Evolutionary conservation across 2,797 vertebrate genomes (phyloP).

Genomic region (Alauda arvensis): DNA sequence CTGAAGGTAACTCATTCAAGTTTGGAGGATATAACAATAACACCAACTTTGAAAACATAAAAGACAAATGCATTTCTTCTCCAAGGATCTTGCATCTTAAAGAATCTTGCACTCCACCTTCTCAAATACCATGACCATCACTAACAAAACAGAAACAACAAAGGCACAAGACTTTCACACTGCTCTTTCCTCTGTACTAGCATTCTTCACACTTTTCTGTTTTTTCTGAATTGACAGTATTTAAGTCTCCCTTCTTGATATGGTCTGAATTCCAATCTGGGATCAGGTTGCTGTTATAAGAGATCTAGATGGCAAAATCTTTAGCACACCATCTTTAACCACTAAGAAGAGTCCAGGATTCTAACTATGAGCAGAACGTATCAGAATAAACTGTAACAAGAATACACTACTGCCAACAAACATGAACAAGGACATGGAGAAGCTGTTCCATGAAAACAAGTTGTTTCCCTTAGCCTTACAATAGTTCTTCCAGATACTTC

Average conservation of each 20-base stretch:
- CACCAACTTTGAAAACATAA: neutral
- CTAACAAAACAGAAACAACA: neutral
- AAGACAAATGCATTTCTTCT: neutral
- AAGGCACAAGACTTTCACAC: neutral
- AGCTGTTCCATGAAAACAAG: neutral
- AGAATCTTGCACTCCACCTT: neutral
- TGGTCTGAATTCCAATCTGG: neutral
- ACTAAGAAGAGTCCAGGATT: neutral
- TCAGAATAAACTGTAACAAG: neutral
- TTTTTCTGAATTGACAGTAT: neutral
- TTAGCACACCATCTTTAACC: neutral
- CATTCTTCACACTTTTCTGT: neutral
- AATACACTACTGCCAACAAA: neutral
- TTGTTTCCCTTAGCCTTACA: neutral
- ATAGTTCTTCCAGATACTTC: slow-evolving; percentile 16
- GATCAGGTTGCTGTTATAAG: neutral
- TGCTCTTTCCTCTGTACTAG: neutral
- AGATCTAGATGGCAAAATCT: neutral
- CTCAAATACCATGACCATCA: neutral
- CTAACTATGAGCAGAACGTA: neutral
- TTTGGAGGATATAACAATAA: neutral
- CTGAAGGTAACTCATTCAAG: neutral
- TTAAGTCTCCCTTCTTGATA: neutral
- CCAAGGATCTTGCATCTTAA: neutral
- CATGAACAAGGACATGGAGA: neutral